phyloP scores from a whole-genome alignment of 2,113 vertebrate genomes.

The Amazona guildingii region DNA sequence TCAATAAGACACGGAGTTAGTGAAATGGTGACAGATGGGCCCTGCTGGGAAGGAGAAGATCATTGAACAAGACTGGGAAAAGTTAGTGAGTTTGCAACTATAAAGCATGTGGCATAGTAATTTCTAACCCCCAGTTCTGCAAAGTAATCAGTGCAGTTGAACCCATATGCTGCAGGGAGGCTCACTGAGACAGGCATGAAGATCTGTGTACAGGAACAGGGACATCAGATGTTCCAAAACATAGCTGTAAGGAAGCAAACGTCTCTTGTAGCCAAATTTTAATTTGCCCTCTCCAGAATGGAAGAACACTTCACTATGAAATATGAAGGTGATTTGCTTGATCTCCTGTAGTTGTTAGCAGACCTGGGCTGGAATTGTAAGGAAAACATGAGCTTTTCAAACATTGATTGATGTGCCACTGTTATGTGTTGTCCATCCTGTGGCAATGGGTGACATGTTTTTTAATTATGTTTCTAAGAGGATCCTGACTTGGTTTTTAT shows the following conservation, averaged over 20 bases:
- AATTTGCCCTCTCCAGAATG: neutral
- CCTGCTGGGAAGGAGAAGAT: conserved; percentile 43
- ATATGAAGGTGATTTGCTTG: neutral
- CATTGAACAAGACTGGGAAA: neutral
- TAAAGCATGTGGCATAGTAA: conserved; percentile 50
- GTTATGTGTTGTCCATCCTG: neutral
- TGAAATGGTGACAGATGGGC: conserved; percentile 48
- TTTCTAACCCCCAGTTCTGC: conserved; percentile 34
- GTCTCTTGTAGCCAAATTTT: conserved; percentile 14
- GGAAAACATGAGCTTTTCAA: neutral
- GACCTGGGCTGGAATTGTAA: neutral
- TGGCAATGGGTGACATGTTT: neutral
- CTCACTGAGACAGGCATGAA: conserved; percentile 19
- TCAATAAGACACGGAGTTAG: conserved; percentile 24
- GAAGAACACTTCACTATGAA: neutral
- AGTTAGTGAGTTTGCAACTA: conserved; percentile 45
- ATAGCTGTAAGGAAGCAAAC: neutral
- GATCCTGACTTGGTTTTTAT: neutral
- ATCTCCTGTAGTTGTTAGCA: neutral
- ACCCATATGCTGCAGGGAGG: conserved; percentile 7
- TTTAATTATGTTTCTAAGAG: neutral
- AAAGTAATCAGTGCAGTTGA: conserved; percentile 41
- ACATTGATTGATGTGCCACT: neutral
- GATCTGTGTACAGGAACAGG: neutral
- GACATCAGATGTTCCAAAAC: conserved; percentile 6